Percentiles rank a stretch among this genome's conserved stretches.
Evolutionary conservation across 2,797 vertebrate genomes (phyloP).

Genomic region (Tiaroga cobitis): DNA sequence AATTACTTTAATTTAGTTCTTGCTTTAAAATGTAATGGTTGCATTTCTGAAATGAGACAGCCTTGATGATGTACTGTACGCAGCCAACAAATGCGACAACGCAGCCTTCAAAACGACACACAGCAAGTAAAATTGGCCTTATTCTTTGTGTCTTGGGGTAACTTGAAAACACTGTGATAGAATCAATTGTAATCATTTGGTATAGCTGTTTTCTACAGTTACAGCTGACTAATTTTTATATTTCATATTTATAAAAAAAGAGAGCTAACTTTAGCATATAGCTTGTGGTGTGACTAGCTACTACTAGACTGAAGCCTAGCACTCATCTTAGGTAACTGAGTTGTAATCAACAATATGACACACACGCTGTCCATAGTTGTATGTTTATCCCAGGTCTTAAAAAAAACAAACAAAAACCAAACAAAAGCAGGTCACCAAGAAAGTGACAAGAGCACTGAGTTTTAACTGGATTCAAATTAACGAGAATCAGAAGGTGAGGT

Average conservation of each 20-base stretch:
- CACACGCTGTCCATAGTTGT: not conserved
- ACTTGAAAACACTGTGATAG: not conserved
- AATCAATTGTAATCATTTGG: not conserved
- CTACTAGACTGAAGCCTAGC: not conserved
- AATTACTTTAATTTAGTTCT: not conserved
- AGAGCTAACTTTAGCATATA: not conserved
- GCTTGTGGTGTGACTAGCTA: not conserved
- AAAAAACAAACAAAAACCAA: not conserved
- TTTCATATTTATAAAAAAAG: not conserved
- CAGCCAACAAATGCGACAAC: not conserved
- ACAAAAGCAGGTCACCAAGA: constrained; percentile 44
- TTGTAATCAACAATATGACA: not conserved
- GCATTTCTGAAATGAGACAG: not conserved
- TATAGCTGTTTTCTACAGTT: not conserved
- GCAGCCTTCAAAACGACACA: not conserved
- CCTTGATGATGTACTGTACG: not conserved
- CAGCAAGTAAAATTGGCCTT: not conserved
- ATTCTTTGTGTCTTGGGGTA: not conserved
- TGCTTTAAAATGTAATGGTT: not conserved
- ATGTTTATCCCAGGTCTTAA: not conserved
- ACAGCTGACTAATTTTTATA: not conserved
- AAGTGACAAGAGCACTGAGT: constrained; percentile 1
- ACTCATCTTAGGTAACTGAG: not conserved
- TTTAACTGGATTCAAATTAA: constrained; percentile 46
- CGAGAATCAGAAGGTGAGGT: constrained; percentile 13